Conservation (phyloP, 2,113 vertebrate species). For the Apteryx mantelli region DNA sequence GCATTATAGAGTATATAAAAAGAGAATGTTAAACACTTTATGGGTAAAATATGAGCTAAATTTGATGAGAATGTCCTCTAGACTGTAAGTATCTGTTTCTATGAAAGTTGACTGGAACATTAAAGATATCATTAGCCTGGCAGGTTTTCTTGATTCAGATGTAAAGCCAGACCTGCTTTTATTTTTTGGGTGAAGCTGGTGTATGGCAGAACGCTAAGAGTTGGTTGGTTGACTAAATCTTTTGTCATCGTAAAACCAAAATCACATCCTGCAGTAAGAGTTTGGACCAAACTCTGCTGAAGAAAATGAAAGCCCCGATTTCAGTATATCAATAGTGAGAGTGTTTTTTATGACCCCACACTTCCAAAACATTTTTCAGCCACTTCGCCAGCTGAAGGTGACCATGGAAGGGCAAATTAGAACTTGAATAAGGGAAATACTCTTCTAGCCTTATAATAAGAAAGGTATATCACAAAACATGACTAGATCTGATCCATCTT, state of each 20-base stretch:
- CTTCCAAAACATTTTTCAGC: not conserved
- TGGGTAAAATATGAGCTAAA: conserved; percentile 21
- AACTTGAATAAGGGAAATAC: not conserved
- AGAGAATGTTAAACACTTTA: conserved; percentile 21
- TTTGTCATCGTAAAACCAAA: not conserved
- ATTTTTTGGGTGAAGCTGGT: not conserved
- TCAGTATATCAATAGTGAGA: not conserved
- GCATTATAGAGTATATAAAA: not conserved
- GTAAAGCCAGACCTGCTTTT: not conserved
- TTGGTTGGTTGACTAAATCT: not conserved
- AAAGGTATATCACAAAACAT: not conserved
- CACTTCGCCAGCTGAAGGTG: not conserved
- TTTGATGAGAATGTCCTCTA: conserved; percentile 39
- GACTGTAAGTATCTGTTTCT: conserved; percentile 7
- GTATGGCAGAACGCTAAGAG: not conserved
- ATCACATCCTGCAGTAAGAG: not conserved
- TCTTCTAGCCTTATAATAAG: not conserved
- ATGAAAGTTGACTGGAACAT: not conserved
- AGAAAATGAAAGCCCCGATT: not conserved
- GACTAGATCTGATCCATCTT: not conserved
- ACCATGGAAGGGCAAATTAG: not conserved
- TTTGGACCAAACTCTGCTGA: not conserved
- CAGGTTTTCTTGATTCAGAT: not conserved
- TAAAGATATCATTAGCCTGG: not conserved
- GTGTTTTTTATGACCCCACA: not conserved